phyloP scores from a whole-genome alignment of 2,113 vertebrate genomes.

The Physeter macrocephalus region DNA sequence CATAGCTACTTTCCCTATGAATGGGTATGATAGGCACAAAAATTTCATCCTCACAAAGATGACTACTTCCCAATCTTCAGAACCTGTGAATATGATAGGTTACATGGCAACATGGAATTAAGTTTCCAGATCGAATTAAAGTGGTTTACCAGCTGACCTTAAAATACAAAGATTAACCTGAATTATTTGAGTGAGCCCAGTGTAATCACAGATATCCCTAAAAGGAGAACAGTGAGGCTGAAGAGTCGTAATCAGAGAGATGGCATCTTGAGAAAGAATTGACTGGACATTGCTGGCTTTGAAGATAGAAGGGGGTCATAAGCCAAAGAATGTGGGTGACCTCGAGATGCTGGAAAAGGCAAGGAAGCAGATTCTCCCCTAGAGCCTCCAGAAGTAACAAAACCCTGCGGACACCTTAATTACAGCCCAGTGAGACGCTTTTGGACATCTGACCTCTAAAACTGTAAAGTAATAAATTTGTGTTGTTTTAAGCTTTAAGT shows the following conservation, averaged over 20 bases:
- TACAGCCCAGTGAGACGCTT: background rate
- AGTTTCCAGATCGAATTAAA: background rate
- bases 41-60: background rate
- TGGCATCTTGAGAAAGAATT: background rate
- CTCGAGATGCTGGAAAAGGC: background rate
- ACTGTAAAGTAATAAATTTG: background rate
- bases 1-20: background rate
- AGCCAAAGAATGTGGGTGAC: background rate
- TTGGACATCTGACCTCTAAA: background rate
- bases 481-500: background rate
- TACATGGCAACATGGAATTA: background rate
- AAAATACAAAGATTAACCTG: background rate
- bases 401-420: background rate
- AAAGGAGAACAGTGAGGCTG: background rate
- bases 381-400: background rate
- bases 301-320: background rate
- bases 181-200: background rate
- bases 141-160: background rate
- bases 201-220: background rate
- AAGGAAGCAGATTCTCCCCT: background rate
- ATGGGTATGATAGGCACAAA: background rate
- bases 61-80: background rate
- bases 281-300: background rate
- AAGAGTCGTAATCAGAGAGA: background rate
- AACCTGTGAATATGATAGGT: background rate